A percentile compares a stretch with the other conserved stretches of the same genome.
Conservation (phyloP, 2,888 invertebrate species). For the Rhagium mordax region DNA sequence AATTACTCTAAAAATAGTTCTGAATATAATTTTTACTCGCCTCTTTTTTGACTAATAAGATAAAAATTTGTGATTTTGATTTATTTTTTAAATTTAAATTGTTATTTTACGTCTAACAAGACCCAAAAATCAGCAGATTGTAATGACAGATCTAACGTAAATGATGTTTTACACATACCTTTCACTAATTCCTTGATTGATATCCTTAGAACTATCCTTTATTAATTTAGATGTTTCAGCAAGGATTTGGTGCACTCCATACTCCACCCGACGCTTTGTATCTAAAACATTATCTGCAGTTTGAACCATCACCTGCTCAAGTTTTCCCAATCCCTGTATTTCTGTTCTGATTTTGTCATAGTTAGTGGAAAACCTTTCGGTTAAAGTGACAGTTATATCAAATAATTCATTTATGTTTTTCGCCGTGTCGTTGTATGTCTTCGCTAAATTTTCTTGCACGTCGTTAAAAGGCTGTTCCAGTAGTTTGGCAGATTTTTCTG, state of each 20-base stretch:
- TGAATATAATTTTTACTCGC: too few species aligned
- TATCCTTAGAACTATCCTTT: conserved; percentile 76
- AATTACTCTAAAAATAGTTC: too few species aligned
- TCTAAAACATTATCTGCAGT: conserved; percentile 89
- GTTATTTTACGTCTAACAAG: too few species aligned
- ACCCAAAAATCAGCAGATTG: too few species aligned
- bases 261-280: conserved; percentile 87
- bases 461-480: conserved; percentile 49
- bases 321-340: conserved; percentile 78
- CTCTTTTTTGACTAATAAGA: too few species aligned
- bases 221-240: conserved; percentile 82
- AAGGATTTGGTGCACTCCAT: conserved; percentile 86
- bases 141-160: not conserved
- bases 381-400: conserved; percentile 75
- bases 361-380: conserved; percentile 73
- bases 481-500: conserved; percentile 30
- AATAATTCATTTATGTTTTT: conserved; percentile 60
- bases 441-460: conserved; percentile 51
- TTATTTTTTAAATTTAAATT: too few species aligned
- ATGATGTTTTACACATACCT: conserved; percentile 68
- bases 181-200: conserved; percentile 78
- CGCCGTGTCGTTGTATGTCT: conserved; percentile 57
- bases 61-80: too few species aligned
- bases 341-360: conserved; percentile 71
- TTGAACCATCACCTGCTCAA: conserved; percentile 84